These are phyloP conservation scores for Cryptus armator DNA, from an alignment of 2,888 invertebrate species.

Conservation along the genomic window DNA sequence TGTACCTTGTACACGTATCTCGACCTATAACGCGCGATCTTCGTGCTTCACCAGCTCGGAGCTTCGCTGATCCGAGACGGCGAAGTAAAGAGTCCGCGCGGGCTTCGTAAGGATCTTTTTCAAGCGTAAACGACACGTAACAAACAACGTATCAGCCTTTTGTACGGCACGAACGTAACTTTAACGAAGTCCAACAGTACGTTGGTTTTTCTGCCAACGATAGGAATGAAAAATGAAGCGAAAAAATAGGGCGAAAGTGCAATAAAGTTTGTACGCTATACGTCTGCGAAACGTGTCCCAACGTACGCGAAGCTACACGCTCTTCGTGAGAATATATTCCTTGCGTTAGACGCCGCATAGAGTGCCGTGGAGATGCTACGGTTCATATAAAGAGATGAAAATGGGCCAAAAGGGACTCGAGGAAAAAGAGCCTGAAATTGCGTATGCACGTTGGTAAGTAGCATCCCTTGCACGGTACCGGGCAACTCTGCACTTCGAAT, in stretches of 20 bases:
- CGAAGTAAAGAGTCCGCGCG: background rate
- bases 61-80: constrained; percentile 18
- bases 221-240: background rate
- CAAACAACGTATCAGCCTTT: background rate
- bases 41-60: constrained; percentile 19
- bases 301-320: constrained; percentile 19
- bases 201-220: background rate
- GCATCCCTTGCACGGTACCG: constrained; percentile 20
- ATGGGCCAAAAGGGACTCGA: constrained; percentile 3
- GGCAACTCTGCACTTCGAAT: constrained; percentile 33
- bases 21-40: constrained; percentile 18
- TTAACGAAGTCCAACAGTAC: background rate
- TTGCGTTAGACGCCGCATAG: background rate
- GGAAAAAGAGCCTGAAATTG: background rate
- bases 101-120: constrained; percentile 6
- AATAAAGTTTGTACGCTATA: background rate
- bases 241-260: background rate
- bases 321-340: background rate
- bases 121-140: constrained; percentile 15
- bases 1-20: background rate
- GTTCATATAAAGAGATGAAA: background rate
- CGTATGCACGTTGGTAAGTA: constrained; percentile 1
- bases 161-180: background rate
- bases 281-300: constrained; percentile 27
- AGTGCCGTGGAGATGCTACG: background rate